These are phyloP conservation scores for Minunthozetes semirufus DNA, from an alignment of 2,888 invertebrate genomes.

Conservation along the genomic window DNA sequence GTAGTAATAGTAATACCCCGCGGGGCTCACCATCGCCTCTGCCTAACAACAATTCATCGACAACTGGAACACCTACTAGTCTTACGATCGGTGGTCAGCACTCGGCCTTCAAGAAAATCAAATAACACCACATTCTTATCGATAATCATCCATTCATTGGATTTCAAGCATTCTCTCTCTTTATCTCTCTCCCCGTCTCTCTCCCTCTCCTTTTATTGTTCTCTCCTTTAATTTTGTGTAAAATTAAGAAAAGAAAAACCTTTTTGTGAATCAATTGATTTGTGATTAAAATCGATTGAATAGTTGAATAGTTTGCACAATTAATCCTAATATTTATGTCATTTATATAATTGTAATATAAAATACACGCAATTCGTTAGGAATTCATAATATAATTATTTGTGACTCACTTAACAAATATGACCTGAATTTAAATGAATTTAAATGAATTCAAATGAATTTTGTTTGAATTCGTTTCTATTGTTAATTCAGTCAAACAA, in stretches of 20 bases:
- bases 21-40: constrained; percentile 17
- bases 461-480: not conserved
- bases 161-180: too few species aligned
- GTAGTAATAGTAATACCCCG: not conserved
- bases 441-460: not conserved
- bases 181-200: not conserved
- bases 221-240: too few species aligned
- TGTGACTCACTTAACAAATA: not conserved
- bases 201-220: not conserved
- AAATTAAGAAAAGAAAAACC: too few species aligned
- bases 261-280: too few species aligned
- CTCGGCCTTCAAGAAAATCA: constrained; percentile 26
- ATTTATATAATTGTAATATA: not conserved
- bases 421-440: constrained; percentile 3
- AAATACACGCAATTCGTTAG: constrained; percentile 1
- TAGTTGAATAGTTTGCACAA: too few species aligned
- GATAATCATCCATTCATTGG: not conserved
- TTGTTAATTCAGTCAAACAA: not conserved
- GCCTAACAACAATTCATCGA: not conserved
- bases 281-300: too few species aligned
- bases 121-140: not conserved
- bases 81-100: constrained; percentile 22
- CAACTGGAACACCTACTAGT: constrained; percentile 8
- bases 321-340: not conserved
- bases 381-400: not conserved